Conservation (phyloP, 2,888 invertebrate species). For the Synergus laeviventris region DNA sequence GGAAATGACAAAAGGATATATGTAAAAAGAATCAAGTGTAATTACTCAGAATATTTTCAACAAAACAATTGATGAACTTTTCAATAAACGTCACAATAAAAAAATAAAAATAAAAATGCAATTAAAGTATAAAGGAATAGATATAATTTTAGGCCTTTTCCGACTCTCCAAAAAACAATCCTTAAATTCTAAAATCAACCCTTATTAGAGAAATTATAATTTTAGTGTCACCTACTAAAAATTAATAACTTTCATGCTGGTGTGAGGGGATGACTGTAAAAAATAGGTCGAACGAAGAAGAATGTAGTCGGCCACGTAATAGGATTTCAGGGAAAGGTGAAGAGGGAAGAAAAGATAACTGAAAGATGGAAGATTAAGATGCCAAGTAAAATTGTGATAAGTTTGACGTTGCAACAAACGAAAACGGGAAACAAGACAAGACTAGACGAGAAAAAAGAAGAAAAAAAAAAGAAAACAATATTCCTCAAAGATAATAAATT, state of each 20-base stretch:
- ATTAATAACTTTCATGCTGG: constrained; percentile 19
- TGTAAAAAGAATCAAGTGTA: background rate
- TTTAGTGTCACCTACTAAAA: constrained; percentile 1
- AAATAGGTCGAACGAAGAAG: constrained; percentile 21
- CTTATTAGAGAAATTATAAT: no score
- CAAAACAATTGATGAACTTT: background rate
- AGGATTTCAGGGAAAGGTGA: background rate
- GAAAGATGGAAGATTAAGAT: background rate
- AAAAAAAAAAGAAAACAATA: background rate
- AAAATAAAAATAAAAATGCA: background rate
- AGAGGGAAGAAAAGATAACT: background rate
- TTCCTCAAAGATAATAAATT: no score
- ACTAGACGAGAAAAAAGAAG: background rate
- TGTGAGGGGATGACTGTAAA: background rate
- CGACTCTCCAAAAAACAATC: no score
- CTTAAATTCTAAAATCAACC: no score
- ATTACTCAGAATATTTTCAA: background rate
- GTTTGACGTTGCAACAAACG: background rate
- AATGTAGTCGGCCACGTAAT: constrained; percentile 4
- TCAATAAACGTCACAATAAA: background rate
- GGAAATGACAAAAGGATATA: background rate
- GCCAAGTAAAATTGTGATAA: background rate
- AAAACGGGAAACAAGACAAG: background rate
- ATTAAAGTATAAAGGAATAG: no score
- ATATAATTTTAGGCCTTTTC: no score